Evolutionary conservation across 2,113 vertebrate genomes (phyloP), one percentile per base, ranked within the genome.

Genomic region (Cynopterus brachyotis): DNA sequence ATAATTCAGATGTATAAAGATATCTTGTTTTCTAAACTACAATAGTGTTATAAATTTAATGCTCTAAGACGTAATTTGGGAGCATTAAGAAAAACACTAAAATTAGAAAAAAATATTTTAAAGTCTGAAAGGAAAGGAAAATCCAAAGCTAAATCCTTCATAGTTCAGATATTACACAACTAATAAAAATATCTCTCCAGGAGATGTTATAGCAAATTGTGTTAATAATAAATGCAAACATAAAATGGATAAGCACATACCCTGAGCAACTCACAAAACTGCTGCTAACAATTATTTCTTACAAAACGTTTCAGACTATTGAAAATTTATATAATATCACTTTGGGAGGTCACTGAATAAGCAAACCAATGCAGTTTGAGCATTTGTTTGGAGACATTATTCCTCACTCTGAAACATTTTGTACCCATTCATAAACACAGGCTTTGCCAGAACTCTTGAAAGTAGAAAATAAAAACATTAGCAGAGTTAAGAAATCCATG

Each of bases 391-490:
- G 59, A 80, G 84, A 88, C 9, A 26, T 40, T 92, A 66, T 80
- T 79, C 28, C 19, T 28, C 40, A 42, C 20, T 57, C 53, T 84
- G 47, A 95, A 97, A 95, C 28, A 92, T 90, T 95, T 94, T 88
- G 60, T 96, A 92, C 60, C 50, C 72, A 76, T 90, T 88, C 45
- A 81, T 59, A 82, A 94, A 91, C 62, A 94, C 20, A 79, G 70
- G 37, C n/a, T 96, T 87, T 87, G 57, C 89, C 62, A 96, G 73
- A 37, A 93, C 40, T 91, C 91, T 82, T 93, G 67, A 95, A 96
- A 93, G 75, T 91, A 4, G 20, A 96, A 94, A 88, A 60, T 92
- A 87, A 42, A 90, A 97, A 88, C 60, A 91, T 92, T 79, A 73
- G 8, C 69, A 70, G 28, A 32, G 37, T 53, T 79, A 96, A 94